Percentiles rank a stretch among this genome's conserved stretches.
Evolutionary conservation across 2,797 vertebrate species (phyloP).

Genomic region (Ficedula albicollis): DNA sequence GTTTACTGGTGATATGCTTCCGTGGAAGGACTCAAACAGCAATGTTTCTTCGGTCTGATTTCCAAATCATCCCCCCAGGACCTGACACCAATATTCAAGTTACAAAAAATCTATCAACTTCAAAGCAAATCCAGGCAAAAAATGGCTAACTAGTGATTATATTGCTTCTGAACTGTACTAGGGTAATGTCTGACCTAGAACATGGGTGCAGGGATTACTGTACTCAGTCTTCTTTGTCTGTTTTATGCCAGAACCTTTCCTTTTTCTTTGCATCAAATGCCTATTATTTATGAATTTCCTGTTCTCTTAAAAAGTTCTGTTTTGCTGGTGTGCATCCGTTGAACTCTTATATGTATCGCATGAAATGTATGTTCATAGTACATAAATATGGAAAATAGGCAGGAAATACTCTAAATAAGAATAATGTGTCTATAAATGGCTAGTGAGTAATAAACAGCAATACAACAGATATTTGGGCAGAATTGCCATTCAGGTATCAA

Average conservation of each 20-base stretch:
- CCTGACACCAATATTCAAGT: neutral
- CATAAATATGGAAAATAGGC: neutral
- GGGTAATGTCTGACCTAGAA: neutral
- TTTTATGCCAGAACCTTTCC: neutral
- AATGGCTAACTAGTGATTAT: neutral
- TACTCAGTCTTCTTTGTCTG: neutral
- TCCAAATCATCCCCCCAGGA: neutral
- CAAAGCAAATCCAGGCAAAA: neutral
- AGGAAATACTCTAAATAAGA: neutral
- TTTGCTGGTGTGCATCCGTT: neutral
- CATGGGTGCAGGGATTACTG: neutral
- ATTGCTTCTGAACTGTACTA: neutral
- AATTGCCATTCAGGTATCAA: neutral
- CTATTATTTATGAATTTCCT: neutral
- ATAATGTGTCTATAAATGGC: neutral
- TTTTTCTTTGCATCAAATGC: neutral
- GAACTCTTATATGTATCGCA: neutral
- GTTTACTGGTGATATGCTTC: neutral
- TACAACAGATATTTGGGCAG: neutral
- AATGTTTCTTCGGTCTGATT: neutral
- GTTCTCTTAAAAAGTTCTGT: neutral
- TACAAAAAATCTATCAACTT: neutral
- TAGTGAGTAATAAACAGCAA: neutral
- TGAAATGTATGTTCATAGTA: neutral
- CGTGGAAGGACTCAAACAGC: neutral